A percentile compares a stretch with the other conserved stretches of the same genome.
Conservation (phyloP, 2,113 vertebrate genomes). For the Mormyrus iriodes region DNA sequence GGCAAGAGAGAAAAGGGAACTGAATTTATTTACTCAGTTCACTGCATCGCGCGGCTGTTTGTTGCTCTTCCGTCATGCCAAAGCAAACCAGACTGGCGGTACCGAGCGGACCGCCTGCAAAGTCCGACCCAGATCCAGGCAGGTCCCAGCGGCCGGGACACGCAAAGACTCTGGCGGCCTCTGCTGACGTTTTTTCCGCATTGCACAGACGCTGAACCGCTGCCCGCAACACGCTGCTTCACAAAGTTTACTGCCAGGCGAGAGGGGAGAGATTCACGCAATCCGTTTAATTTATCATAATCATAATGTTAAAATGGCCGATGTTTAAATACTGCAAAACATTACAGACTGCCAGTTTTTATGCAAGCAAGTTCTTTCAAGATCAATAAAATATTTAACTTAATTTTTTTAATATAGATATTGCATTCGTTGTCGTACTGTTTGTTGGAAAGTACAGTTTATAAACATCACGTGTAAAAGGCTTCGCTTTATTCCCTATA, state of each 20-base stretch:
- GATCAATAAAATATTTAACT: not conserved
- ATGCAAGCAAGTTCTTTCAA: not conserved
- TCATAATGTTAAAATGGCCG: not conserved
- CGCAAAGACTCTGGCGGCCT: conserved; percentile 49
- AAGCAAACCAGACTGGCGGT: not conserved
- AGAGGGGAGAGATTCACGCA: not conserved
- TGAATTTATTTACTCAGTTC: conserved; percentile 10
- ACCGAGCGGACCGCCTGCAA: not conserved
- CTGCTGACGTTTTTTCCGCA: conserved; percentile 42
- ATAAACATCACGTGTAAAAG: not conserved
- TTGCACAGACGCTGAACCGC: conserved; percentile 12
- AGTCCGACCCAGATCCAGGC: conserved; percentile 18
- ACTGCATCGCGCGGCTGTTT: not conserved
- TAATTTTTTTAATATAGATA: not conserved
- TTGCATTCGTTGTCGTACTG: not conserved
- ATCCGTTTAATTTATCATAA: not conserved
- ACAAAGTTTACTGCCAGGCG: not conserved
- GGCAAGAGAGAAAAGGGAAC: not conserved
- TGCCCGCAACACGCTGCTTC: not conserved
- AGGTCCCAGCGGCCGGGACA: not conserved
- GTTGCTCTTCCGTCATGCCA: not conserved
- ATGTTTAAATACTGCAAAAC: not conserved
- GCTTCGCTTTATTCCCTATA: not conserved
- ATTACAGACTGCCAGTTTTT: not conserved
- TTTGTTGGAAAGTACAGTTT: not conserved